Percentiles rank a stretch among this genome's conserved stretches.
phyloP scores from a whole-genome alignment of 2,888 invertebrate species.

The Spilosoma lubricipeda region DNA sequence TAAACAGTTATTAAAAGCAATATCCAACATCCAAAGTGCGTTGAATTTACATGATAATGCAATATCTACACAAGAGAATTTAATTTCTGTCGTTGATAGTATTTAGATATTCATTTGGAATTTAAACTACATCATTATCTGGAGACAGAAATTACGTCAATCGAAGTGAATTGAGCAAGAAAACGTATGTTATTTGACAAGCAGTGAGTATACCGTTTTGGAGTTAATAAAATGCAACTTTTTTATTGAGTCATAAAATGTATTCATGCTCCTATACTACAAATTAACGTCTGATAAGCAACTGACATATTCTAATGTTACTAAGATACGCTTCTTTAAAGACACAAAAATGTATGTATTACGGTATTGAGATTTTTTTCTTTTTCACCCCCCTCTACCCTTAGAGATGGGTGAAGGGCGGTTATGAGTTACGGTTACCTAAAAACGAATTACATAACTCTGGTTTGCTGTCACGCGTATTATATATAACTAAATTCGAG shows the following conservation, averaged over 20 bases:
- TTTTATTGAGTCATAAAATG: constrained; percentile 50
- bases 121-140: constrained; percentile 15
- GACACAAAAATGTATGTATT: constrained; percentile 10
- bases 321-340: constrained; percentile 23
- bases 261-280: constrained; percentile 37
- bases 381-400: not conserved
- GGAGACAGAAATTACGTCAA: not conserved
- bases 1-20: not conserved
- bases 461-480: too few species aligned
- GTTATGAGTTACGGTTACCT: not conserved
- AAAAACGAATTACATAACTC: too few species aligned
- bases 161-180: constrained; percentile 13
- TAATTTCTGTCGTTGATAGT: not conserved
- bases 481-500: too few species aligned
- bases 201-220: constrained; percentile 36
- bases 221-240: constrained; percentile 46
- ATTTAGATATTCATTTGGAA: constrained; percentile 12
- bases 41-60: not conserved
- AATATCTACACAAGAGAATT: not conserved
- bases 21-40: not conserved
- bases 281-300: constrained; percentile 42
- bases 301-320: constrained; percentile 46
- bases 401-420: too few species aligned
- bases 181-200: constrained; percentile 30
- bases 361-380: not conserved